Conservation (phyloP, 2,113 vertebrate species). For the Gallinago paraguaiae region DNA sequence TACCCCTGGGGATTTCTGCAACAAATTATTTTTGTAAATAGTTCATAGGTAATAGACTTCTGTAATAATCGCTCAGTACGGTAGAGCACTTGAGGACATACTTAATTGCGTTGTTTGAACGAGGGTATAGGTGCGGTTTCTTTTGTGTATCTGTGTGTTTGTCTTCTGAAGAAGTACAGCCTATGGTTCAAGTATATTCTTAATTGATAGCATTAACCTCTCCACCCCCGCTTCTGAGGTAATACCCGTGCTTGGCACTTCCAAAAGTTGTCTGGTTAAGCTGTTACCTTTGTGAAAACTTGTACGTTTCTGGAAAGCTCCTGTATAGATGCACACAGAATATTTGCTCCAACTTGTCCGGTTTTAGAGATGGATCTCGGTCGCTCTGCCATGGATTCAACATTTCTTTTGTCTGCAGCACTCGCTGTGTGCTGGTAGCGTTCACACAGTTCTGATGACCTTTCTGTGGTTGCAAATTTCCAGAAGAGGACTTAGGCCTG, state of each 20-base stretch:
- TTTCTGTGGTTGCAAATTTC: not conserved
- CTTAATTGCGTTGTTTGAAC: not conserved
- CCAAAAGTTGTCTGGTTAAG: not conserved
- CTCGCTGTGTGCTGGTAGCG: not conserved
- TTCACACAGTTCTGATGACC: not conserved
- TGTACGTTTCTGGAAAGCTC: not conserved
- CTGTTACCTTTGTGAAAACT: not conserved
- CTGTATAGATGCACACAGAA: not conserved
- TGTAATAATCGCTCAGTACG: not conserved
- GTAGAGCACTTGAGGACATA: not conserved
- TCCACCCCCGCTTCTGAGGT: not conserved
- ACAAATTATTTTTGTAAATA: not conserved
- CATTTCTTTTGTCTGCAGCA: not conserved
- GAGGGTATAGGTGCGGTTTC: fast-evolving
- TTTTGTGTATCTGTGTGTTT: not conserved
- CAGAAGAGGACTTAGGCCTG: not conserved
- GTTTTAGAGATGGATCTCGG: not conserved
- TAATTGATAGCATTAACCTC: not conserved
- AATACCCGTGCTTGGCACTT: not conserved
- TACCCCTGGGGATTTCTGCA: not conserved
- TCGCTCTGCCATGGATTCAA: not conserved
- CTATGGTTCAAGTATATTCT: not conserved
- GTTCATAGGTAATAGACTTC: not conserved
- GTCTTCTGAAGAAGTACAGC: not conserved
- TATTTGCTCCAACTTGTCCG: not conserved